Percentiles rank a stretch among this genome's conserved stretches.
Evolutionary conservation across 1,140 invertebrate species (phyloP).

Genomic region (Panagrolaimus sp.): DNA sequence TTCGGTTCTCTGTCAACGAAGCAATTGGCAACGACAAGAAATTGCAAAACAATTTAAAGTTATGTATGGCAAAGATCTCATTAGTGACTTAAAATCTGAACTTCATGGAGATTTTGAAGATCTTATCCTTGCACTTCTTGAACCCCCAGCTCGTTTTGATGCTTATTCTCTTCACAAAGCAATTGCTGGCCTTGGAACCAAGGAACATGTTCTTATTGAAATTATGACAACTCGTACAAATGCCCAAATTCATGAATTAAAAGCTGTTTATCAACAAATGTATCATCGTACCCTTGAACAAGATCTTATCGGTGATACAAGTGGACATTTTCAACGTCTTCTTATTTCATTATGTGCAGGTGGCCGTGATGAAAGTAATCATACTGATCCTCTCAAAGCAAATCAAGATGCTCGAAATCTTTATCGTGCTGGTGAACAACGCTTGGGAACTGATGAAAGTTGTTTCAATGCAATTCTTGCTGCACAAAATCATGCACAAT

Average conservation of each 20-base stretch:
- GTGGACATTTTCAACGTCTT: slow-evolving; percentile 81
- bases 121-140: slow-evolving; percentile 77
- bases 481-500: slow-evolving; percentile 62
- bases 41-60: slow-evolving; percentile 80
- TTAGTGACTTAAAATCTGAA: slow-evolving; percentile 71
- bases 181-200: slow-evolving; percentile 7
- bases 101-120: slow-evolving; percentile 67
- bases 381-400: slow-evolving; percentile 46
- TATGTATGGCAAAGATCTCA: slow-evolving; percentile 83
- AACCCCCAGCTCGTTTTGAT: slow-evolving; percentile 65
- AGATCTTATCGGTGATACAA: slow-evolving; percentile 84
- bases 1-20: slow-evolving; percentile 43
- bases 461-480: slow-evolving; percentile 57
- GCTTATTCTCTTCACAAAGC: slow-evolving; percentile 1
- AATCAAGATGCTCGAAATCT: slow-evolving; percentile 60
- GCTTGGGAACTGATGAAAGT: slow-evolving; percentile 63
- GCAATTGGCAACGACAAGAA: slow-evolving; percentile 66
- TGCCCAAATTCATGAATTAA: slow-evolving; percentile 60
- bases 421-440: slow-evolving; percentile 61
- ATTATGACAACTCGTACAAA: slow-evolving; percentile 57
- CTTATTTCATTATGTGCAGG: slow-evolving; percentile 65
- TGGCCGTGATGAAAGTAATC: slow-evolving; percentile 56
- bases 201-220: slow-evolving; percentile 4
- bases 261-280: slow-evolving; percentile 64
- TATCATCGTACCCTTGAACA: slow-evolving; percentile 77